Conservation (phyloP, 2,797 vertebrate species). For the Tenualosa ilisha region DNA sequence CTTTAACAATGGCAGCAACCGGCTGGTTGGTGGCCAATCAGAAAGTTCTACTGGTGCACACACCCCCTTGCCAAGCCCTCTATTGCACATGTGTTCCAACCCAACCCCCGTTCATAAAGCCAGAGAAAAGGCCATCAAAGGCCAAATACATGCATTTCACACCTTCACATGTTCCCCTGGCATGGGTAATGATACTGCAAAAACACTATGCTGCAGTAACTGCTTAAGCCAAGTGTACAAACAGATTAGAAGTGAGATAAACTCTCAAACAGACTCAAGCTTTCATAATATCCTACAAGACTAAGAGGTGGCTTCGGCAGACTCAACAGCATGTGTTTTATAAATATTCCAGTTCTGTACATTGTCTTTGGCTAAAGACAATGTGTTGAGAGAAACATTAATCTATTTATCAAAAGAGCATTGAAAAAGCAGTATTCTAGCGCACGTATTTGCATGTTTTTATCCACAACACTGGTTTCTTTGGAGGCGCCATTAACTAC, state of each 20-base stretch:
- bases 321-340: no score
- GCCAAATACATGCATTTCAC: background rate
- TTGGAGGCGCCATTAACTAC: background rate
- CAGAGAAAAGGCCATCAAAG: background rate
- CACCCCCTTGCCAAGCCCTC: conserved; percentile 23
- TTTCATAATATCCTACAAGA: background rate
- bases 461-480: background rate
- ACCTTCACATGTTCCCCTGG: background rate
- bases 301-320: no score
- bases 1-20: background rate
- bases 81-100: background rate
- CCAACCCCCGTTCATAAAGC: background rate
- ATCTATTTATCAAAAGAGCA: background rate
- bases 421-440: background rate
- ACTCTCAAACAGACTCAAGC: background rate
- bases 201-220: background rate
- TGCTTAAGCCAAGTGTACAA: background rate
- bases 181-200: background rate
- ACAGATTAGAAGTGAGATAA: background rate
- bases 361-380: no score
- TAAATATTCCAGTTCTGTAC: no score
- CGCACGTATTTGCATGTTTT: background rate
- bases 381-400: background rate
- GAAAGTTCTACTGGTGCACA: conserved; percentile 30
- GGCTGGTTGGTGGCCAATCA: conserved; percentile 36